A percentile compares a stretch with the other conserved stretches of the same genome.
Evolutionary conservation across 2,888 invertebrate genomes (phyloP).

Genomic region (Euplexia lucipara): DNA sequence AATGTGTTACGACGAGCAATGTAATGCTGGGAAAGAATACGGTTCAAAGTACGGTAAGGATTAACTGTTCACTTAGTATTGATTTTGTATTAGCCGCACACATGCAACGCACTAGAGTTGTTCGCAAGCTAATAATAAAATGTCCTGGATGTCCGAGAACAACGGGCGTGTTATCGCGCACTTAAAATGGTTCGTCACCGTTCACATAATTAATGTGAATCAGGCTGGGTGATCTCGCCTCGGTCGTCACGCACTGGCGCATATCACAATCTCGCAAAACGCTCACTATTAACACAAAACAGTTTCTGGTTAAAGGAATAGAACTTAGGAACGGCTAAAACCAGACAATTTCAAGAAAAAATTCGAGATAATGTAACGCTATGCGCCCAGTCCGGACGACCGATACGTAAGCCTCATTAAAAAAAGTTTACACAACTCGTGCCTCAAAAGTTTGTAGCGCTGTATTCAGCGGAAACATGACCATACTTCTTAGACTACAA

Average conservation of each 20-base stretch:
- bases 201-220: constrained; percentile 89
- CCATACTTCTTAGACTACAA: background rate
- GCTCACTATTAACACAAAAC: constrained; percentile 59
- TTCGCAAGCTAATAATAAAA: constrained; percentile 62
- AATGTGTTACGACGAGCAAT: constrained; percentile 25
- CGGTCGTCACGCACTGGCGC: constrained; percentile 76
- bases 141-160: constrained; percentile 67
- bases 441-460: constrained; percentile 65
- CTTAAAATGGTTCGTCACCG: constrained; percentile 87
- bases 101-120: constrained; percentile 63
- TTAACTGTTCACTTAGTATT: constrained; percentile 73
- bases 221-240: constrained; percentile 78
- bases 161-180: constrained; percentile 86
- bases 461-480: constrained; percentile 56
- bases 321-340: constrained; percentile 59
- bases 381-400: constrained; percentile 77
- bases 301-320: constrained; percentile 55
- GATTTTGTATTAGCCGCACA: constrained; percentile 82
- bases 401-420: constrained; percentile 84
- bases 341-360: constrained; percentile 67
- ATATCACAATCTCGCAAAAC: constrained; percentile 63
- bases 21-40: constrained; percentile 21
- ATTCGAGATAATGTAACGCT: constrained; percentile 73
- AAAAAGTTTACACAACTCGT: constrained; percentile 88
- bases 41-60: constrained; percentile 39